These are phyloP conservation scores for Poecilia gillii DNA, from an alignment of 2,797 vertebrate species.

Conservation along the genomic window DNA sequence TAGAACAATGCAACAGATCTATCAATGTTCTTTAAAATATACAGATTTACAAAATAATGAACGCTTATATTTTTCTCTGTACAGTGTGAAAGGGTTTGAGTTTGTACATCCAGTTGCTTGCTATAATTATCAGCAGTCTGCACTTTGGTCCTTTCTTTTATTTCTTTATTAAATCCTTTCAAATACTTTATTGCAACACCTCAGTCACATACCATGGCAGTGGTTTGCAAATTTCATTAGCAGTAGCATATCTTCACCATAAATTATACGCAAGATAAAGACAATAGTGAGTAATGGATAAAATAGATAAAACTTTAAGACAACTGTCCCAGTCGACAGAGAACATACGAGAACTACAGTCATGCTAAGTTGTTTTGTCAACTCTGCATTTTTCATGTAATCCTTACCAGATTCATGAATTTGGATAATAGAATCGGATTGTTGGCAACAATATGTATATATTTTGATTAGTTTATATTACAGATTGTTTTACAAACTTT, in stretches of 20 bases:
- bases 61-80: constrained; percentile 28
- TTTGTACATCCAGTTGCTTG: constrained; percentile 24
- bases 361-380: not conserved
- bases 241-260: not conserved
- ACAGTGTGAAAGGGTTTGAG: constrained; percentile 26
- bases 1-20: constrained; percentile 31
- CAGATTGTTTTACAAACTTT: not conserved
- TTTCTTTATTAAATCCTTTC: too few relatives aligned
- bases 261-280: not conserved
- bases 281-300: not conserved
- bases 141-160: not conserved
- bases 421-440: not conserved
- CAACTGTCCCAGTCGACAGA: not conserved
- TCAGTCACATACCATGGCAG: not conserved
- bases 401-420: not conserved
- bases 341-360: not conserved
- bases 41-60: constrained; percentile 60
- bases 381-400: not conserved
- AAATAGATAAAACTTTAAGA: not conserved
- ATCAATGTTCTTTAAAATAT: constrained; percentile 54
- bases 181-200: not conserved
- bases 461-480: not conserved
- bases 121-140: not conserved
- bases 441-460: not conserved
- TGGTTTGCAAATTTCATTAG: not conserved